Conservation (phyloP, 2,888 invertebrate species). For the Nebria brevicollis region DNA sequence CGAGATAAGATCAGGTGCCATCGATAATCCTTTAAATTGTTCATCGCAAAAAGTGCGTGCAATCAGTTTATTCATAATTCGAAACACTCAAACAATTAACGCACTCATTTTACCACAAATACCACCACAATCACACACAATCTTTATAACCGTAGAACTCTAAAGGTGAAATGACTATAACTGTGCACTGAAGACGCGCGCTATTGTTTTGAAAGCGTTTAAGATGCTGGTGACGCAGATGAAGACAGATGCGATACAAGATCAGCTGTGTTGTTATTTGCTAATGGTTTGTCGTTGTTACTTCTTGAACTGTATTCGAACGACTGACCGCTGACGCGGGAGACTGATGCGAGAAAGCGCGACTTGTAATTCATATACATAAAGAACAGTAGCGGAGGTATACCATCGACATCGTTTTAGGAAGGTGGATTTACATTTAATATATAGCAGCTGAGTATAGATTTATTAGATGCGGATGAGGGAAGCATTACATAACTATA, state of each 20-base stretch:
- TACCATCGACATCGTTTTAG: not conserved
- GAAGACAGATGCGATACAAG: not conserved
- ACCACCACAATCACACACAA: not conserved
- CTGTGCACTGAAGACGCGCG: not conserved
- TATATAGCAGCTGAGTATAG: not conserved
- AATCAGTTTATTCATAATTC: conserved; percentile 29
- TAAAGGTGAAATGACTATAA: not conserved
- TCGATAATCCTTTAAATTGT: not conserved
- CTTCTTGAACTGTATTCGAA: not conserved
- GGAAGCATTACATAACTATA: not conserved
- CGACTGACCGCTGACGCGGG: conserved; percentile 16
- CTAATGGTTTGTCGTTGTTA: not conserved
- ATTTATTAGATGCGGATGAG: not conserved
- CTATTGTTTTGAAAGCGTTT: not conserved
- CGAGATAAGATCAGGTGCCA: conserved; percentile 33
- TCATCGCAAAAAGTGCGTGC: conserved; percentile 27
- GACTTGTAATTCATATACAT: not conserved
- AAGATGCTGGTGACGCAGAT: not conserved
- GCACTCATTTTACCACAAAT: conserved; percentile 3
- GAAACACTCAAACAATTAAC: not conserved
- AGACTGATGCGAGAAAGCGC: conserved; percentile 16
- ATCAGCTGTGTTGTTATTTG: not conserved
- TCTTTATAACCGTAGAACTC: not conserved
- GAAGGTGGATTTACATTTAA: not conserved
- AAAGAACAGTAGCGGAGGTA: not conserved